Percentiles rank a stretch among this genome's conserved stretches.
Conservation (phyloP, 1,140 invertebrate genomes). For the Drosophila lacteicornis region DNA sequence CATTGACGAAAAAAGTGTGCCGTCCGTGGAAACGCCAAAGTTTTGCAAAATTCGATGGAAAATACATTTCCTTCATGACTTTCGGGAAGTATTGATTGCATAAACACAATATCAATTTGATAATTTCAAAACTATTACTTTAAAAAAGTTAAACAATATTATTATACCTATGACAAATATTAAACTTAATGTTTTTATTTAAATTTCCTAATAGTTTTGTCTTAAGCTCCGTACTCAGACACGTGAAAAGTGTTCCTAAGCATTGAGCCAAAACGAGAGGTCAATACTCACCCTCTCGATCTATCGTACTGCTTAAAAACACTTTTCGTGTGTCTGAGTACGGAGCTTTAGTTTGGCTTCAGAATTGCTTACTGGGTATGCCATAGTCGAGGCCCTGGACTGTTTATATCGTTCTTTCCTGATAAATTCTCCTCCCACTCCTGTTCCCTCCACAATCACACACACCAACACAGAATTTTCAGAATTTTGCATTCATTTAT, state of each 20-base stretch:
- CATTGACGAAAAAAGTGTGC: constrained; percentile 44
- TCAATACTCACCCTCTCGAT: too few relatives aligned
- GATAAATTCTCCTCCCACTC: constrained; percentile 11
- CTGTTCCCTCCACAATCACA: neutral
- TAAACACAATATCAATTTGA: too few relatives aligned
- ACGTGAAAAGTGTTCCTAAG: too few relatives aligned
- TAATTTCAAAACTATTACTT: too few relatives aligned
- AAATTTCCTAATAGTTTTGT: too few relatives aligned
- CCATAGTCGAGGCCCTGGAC: neutral
- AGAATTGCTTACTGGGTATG: neutral
- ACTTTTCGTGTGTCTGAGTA: too few relatives aligned
- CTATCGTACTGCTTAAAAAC: too few relatives aligned
- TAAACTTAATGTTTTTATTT: neutral
- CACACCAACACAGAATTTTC: constrained; percentile 19
- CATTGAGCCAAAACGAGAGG: too few relatives aligned
- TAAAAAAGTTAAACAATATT: too few relatives aligned
- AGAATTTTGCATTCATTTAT: constrained; percentile 52
- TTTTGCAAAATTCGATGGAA: constrained; percentile 20
- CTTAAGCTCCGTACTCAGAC: too few relatives aligned
- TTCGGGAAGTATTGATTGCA: neutral
- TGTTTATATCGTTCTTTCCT: neutral
- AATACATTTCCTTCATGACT: constrained; percentile 3
- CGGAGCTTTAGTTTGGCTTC: too few relatives aligned
- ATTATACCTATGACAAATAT: neutral
- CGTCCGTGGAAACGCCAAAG: constrained; percentile 3